Percentiles rank a stretch among this genome's conserved stretches.
phyloP scores from a whole-genome alignment of 1,140 invertebrate species.

The Lepidurus packardi region DNA sequence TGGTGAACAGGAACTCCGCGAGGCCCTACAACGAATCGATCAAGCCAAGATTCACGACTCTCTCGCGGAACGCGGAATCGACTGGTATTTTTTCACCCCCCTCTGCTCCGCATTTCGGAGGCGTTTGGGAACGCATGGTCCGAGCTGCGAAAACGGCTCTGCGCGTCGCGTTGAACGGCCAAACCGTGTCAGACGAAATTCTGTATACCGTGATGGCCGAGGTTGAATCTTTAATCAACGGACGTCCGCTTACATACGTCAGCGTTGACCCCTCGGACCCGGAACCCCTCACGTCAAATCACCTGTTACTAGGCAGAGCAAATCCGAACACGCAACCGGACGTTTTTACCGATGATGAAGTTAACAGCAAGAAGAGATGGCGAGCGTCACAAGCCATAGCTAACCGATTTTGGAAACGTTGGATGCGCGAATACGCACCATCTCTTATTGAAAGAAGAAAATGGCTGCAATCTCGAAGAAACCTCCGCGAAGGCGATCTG shows the following conservation, averaged over 20 bases:
- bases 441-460: constrained; percentile 29
- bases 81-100: constrained; percentile 33
- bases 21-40: constrained; percentile 29
- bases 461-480: constrained; percentile 25
- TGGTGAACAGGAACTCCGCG: constrained; percentile 36
- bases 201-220: constrained; percentile 4
- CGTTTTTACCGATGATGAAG: constrained; percentile 23
- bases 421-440: constrained; percentile 34
- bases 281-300: constrained; percentile 28
- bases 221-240: constrained; percentile 25
- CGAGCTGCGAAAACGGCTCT: constrained; percentile 31
- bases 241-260: constrained; percentile 30
- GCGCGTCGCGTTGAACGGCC: constrained; percentile 31
- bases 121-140: constrained; percentile 35
- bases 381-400: constrained; percentile 27
- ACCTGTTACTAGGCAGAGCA: constrained; percentile 29
- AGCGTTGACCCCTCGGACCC: constrained; percentile 16
- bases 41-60: constrained; percentile 25
- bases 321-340: constrained; percentile 27
- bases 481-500: constrained; percentile 29
- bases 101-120: constrained; percentile 29
- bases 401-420: constrained; percentile 34
- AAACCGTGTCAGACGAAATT: constrained; percentile 31
- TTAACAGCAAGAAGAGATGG: constrained; percentile 30
- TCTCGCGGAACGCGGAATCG: background rate